Percentiles rank a stretch among this genome's conserved stretches.
These are phyloP conservation scores for Neodiprion virginianus DNA, from an alignment of 1,140 invertebrate species.

Conservation along the genomic window DNA sequence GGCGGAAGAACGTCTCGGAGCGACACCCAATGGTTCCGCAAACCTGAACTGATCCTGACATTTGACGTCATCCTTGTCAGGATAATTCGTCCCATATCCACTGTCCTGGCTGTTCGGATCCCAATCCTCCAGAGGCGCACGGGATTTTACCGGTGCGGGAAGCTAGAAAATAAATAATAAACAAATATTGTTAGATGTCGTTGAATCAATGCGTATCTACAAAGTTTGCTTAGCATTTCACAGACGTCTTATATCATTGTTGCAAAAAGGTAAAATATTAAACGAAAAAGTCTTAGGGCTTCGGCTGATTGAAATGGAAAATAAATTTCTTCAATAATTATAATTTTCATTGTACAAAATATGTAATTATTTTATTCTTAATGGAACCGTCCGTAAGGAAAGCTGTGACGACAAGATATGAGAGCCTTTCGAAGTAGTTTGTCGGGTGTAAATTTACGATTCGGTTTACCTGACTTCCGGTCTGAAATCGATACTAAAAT, in stretches of 20 bases:
- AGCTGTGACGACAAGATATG: too few species aligned
- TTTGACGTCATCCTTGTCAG: constrained; percentile 38
- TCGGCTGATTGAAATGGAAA: too few species aligned
- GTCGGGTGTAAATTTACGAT: neutral
- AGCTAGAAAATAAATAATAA: constrained; percentile 31
- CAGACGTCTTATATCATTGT: neutral
- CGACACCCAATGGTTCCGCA: constrained; percentile 61
- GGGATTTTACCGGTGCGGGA: constrained; percentile 27
- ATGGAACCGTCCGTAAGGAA: too few species aligned
- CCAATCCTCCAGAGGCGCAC: constrained; percentile 52
- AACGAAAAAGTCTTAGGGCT: neutral
- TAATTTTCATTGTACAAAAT: too few species aligned
- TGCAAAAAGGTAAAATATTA: neutral
- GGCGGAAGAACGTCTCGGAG: constrained; percentile 51
- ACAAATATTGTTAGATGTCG: neutral
- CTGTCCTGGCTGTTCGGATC: constrained; percentile 69
- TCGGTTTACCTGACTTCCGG: neutral
- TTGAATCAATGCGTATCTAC: neutral
- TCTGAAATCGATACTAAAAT: neutral
- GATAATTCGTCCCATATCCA: constrained; percentile 58
- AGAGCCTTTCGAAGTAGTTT: too few species aligned
- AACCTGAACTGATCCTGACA: constrained; percentile 51
- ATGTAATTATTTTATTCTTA: too few species aligned
- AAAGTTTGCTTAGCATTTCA: neutral
- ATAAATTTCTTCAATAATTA: too few species aligned